A percentile compares a stretch with the other conserved stretches of the same genome.
phyloP scores from a whole-genome alignment of 2,797 vertebrate species.

The Enteromius thamalakanensis region DNA sequence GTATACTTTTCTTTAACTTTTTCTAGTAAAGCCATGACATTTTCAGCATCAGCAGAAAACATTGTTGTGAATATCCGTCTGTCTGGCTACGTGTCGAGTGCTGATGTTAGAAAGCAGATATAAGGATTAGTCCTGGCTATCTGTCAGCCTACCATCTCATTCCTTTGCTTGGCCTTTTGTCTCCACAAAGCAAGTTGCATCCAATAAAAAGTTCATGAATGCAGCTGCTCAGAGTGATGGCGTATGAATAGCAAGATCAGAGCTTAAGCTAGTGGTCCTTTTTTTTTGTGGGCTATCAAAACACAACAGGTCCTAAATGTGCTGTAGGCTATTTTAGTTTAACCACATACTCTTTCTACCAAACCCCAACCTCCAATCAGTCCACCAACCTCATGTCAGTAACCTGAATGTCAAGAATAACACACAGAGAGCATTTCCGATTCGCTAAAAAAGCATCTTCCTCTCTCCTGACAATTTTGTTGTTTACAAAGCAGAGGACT shows the following conservation, averaged over 20 bases:
- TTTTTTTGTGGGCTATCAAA: constrained; percentile 9
- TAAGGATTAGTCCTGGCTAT: constrained; percentile 71
- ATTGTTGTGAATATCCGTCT: constrained; percentile 32
- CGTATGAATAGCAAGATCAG: constrained; percentile 46
- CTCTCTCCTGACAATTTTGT: background rate
- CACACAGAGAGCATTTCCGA: background rate
- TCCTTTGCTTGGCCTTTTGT: constrained; percentile 63
- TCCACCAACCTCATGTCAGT: background rate
- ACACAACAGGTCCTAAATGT: constrained; percentile 8
- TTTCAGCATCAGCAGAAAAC: background rate
- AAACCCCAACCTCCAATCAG: background rate
- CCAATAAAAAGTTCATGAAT: constrained; percentile 60
- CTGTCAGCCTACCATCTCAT: constrained; percentile 61
- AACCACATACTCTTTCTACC: background rate
- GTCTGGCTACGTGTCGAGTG: constrained; percentile 52
- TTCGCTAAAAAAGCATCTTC: background rate
- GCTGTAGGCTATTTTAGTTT: background rate
- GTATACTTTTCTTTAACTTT: background rate
- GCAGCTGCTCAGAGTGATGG: constrained; percentile 60
- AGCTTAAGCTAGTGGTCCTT: constrained; percentile 20
- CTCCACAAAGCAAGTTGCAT: constrained; percentile 61
- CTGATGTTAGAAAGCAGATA: constrained; percentile 71
- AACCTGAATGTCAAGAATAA: background rate
- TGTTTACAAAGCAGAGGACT: background rate
- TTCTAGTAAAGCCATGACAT: background rate